Percentiles rank a stretch among this genome's conserved stretches.
Conservation (phyloP, 2,113 vertebrate species). For the Anas platyrhynchos region DNA sequence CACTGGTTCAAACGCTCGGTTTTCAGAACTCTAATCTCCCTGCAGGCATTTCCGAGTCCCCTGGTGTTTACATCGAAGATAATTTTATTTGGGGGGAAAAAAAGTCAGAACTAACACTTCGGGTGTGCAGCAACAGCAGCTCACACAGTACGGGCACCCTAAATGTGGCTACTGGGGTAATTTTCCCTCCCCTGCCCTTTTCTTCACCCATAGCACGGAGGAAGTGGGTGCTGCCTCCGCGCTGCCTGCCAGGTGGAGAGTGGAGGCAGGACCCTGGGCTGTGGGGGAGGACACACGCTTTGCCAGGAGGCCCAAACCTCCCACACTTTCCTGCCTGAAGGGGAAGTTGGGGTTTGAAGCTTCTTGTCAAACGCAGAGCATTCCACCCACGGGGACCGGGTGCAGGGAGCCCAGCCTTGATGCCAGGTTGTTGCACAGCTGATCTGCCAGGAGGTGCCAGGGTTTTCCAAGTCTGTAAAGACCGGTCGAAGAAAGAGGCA, state of each 20-base stretch:
- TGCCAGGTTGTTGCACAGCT: not conserved
- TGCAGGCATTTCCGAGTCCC: not conserved
- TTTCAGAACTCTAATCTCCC: not conserved
- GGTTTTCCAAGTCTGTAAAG: not conserved
- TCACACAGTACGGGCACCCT: not conserved
- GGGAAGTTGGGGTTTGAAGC: constrained; percentile 55
- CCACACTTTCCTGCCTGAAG: constrained; percentile 57
- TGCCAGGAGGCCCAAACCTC: constrained; percentile 29
- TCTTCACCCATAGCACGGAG: not conserved
- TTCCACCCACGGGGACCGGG: constrained; percentile 20
- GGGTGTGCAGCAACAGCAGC: not conserved
- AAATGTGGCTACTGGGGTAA: not conserved
- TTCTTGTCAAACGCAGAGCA: not conserved
- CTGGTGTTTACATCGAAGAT: not conserved
- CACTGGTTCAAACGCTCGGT: not conserved
- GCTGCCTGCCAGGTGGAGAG: not conserved
- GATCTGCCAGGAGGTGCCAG: not conserved
- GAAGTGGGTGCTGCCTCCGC: not conserved
- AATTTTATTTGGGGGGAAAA: not conserved
- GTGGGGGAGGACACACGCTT: accelerated
- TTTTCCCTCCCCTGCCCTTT: not conserved
- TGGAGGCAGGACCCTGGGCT: not conserved
- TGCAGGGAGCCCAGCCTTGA: not conserved
- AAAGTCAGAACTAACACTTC: too few relatives aligned
- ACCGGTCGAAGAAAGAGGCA: not conserved